Conservation (phyloP, 64 coral and sea anemone genomes). For the Anthopleura sola region DNA sequence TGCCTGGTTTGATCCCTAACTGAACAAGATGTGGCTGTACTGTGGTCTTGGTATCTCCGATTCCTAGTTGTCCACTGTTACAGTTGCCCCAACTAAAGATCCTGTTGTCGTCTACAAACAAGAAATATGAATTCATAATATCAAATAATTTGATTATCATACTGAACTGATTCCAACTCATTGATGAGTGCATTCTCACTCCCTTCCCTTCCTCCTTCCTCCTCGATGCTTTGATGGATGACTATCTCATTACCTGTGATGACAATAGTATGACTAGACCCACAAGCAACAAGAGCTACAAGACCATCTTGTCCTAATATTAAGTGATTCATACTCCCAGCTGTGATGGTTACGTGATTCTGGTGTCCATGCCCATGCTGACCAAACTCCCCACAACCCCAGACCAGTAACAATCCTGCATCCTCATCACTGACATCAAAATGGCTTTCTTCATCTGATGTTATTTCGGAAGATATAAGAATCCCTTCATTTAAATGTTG, state of each 20-base stretch:
- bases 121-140: not conserved
- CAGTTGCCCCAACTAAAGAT: slow-evolving; percentile 94
- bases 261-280: slow-evolving; percentile 86
- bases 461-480: not conserved
- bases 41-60: slow-evolving; percentile 55
- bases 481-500: not conserved
- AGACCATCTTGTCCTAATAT: slow-evolving; percentile 60
- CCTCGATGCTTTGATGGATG: not conserved
- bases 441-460: not conserved
- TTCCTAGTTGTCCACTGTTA: slow-evolving; percentile 97
- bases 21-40: slow-evolving; percentile 55
- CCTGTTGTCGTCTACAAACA: slow-evolving; percentile 56
- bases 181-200: no score
- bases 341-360: slow-evolving; percentile 42
- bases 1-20: slow-evolving; percentile 52
- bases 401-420: slow-evolving; percentile 72
- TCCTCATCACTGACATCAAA: not conserved
- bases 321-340: slow-evolving; percentile 41
- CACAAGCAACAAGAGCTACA: slow-evolving; percentile 70
- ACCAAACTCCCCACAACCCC: slow-evolving; percentile 99
- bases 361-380: slow-evolving; percentile 89
- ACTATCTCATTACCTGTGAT: slow-evolving; percentile 58
- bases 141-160: not conserved
- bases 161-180: no score
- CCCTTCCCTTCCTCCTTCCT: no score